Conservation (phyloP, 2,888 invertebrate genomes). For the Papilio elwesi region DNA sequence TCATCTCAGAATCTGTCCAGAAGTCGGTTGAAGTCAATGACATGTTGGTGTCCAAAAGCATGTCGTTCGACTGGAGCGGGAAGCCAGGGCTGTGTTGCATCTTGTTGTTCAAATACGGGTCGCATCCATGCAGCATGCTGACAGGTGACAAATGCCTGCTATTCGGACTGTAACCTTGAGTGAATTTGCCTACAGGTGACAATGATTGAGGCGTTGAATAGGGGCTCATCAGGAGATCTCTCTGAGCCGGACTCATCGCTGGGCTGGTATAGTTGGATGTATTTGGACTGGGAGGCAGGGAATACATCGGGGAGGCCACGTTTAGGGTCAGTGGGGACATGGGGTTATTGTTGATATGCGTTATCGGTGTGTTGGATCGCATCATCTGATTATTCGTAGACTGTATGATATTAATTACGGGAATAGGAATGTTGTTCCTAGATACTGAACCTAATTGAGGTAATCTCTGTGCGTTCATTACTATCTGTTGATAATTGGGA, state of each 20-base stretch:
- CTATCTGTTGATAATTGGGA: constrained; percentile 57
- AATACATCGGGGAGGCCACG: constrained; percentile 69
- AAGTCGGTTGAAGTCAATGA: constrained; percentile 64
- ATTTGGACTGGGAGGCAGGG: constrained; percentile 70
- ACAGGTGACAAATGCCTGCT: constrained; percentile 64
- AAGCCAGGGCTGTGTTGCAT: constrained; percentile 74
- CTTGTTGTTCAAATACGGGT: constrained; percentile 73
- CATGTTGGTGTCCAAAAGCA: constrained; percentile 63
- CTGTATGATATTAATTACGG: constrained; percentile 68
- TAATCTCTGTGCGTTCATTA: constrained; percentile 55
- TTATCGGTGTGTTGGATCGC: constrained; percentile 51
- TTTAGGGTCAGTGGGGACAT: constrained; percentile 74
- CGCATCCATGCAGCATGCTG: constrained; percentile 65
- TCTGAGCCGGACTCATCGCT: constrained; percentile 69
- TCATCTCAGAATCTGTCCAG: constrained; percentile 71
- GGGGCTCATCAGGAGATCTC: constrained; percentile 67
- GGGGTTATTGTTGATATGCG: constrained; percentile 54
- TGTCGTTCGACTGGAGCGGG: constrained; percentile 60
- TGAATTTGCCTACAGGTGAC: constrained; percentile 68
- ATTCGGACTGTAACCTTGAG: constrained; percentile 65
- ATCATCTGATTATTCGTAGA: constrained; percentile 55
- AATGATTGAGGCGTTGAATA: constrained; percentile 73
- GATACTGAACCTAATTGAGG: constrained; percentile 48
- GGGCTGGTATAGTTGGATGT: constrained; percentile 69
- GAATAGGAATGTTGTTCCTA: constrained; percentile 58